A percentile compares a stretch with the other conserved stretches of the same genome.
phyloP scores from a whole-genome alignment of 1,140 invertebrate genomes.

The Manduca sexta region DNA sequence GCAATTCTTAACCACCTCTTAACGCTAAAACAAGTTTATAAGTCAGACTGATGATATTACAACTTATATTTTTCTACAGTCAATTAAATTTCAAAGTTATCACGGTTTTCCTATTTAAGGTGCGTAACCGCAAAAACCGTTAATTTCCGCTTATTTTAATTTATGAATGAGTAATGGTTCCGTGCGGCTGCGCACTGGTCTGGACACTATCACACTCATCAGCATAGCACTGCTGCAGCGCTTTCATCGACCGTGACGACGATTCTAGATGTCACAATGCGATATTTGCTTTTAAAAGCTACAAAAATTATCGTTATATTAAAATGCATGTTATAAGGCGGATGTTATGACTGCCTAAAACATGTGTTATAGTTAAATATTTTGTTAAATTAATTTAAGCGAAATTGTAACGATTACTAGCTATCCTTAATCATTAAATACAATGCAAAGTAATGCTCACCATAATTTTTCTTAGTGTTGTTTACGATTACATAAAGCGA shows the following conservation, averaged over 20 bases:
- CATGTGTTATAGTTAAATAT: too few species aligned
- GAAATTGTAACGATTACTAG: too few species aligned
- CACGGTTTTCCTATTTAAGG: not conserved
- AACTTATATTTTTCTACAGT: not conserved
- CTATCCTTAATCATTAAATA: too few species aligned
- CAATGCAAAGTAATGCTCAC: too few species aligned
- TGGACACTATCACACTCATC: constrained; percentile 23
- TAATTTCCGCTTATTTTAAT: constrained; percentile 25
- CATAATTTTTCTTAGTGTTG: too few species aligned
- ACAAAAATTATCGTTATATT: not conserved
- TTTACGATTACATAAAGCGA: too few species aligned
- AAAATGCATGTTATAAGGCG: not conserved
- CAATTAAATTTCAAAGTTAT: not conserved
- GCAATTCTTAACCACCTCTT: too few species aligned
- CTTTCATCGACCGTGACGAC: constrained; percentile 45
- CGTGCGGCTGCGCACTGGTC: constrained; percentile 10
- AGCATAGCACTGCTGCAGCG: constrained; percentile 11
- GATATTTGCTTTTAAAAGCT: not conserved
- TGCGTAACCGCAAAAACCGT: constrained; percentile 11
- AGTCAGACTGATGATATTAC: too few species aligned
- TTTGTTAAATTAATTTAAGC: too few species aligned
- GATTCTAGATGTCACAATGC: constrained; percentile 35
- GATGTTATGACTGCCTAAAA: too few species aligned
- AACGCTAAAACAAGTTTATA: too few species aligned
- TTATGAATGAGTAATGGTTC: constrained; percentile 25